phyloP scores from a whole-genome alignment of 2,113 vertebrate genomes.

The Sisor rabdophorus region DNA sequence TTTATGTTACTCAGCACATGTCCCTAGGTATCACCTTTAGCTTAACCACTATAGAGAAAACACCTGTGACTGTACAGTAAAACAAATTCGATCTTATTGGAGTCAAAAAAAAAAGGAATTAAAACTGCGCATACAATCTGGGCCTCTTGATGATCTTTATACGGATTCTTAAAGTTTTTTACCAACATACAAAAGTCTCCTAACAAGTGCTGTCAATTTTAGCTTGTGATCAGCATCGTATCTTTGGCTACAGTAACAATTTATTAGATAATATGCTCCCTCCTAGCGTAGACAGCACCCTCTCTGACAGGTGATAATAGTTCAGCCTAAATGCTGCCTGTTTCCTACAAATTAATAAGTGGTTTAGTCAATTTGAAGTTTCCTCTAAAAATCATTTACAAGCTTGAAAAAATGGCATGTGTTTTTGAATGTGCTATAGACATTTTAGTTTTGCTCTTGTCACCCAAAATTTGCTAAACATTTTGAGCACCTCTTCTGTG shows the following conservation, averaged over 20 bases:
- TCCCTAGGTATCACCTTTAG: background rate
- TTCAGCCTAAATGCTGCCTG: too few relatives aligned
- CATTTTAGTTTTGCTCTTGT: background rate
- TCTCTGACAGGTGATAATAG: background rate
- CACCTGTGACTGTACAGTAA: background rate
- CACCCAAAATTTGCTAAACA: background rate
- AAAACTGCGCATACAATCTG: background rate
- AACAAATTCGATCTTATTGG: background rate
- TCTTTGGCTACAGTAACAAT: background rate
- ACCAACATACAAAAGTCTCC: background rate
- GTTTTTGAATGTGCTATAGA: too few relatives aligned
- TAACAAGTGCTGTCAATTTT: background rate
- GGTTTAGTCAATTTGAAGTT: background rate
- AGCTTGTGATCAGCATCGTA: background rate
- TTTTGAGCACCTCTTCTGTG: background rate
- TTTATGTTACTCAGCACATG: background rate
- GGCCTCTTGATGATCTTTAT: background rate
- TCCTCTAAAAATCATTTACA: background rate
- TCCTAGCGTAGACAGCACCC: background rate
- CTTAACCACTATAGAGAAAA: background rate
- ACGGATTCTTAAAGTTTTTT: background rate
- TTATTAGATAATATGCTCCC: constrained; percentile 3
- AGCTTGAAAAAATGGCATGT: too few relatives aligned
- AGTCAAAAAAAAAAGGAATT: background rate
- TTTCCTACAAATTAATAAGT: background rate